A percentile compares a stretch with the other conserved stretches of the same genome.
Evolutionary conservation across 2,797 vertebrate species (phyloP).

Genomic region (Alauda arvensis): DNA sequence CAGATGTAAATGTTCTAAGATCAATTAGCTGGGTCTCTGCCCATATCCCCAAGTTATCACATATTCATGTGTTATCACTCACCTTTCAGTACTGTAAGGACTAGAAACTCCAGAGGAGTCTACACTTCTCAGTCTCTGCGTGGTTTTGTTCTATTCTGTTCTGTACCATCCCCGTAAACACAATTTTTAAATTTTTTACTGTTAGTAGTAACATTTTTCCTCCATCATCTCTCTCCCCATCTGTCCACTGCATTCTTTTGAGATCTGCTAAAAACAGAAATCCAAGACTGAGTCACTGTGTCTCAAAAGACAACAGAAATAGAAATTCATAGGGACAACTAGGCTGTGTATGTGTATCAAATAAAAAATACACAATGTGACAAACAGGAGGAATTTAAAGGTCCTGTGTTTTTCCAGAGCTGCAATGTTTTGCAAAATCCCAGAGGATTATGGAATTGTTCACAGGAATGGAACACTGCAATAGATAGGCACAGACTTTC

Average conservation of each 20-base stretch:
- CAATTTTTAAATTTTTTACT: rapidly evolving
- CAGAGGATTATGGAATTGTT: neutral
- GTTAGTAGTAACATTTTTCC: neutral
- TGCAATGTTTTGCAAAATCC: neutral
- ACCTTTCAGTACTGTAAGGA: neutral
- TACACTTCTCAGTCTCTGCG: neutral
- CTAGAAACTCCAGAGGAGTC: neutral
- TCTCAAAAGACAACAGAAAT: neutral
- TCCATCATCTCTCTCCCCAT: neutral
- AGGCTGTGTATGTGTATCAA: neutral
- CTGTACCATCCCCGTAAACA: neutral
- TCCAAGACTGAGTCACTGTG: neutral
- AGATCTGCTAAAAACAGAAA: neutral
- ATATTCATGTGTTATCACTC: neutral
- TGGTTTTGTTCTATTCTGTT: neutral
- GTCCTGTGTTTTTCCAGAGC: neutral
- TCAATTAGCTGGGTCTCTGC: neutral
- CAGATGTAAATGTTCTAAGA: neutral
- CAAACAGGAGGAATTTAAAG: neutral
- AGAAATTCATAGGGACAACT: neutral
- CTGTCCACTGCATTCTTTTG: neutral
- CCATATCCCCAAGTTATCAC: neutral
- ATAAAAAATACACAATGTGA: neutral
- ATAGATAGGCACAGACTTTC: neutral
- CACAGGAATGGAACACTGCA: neutral